phyloP scores from a whole-genome alignment of 2,888 invertebrate genomes.

The Temnothorax ravouxi region DNA sequence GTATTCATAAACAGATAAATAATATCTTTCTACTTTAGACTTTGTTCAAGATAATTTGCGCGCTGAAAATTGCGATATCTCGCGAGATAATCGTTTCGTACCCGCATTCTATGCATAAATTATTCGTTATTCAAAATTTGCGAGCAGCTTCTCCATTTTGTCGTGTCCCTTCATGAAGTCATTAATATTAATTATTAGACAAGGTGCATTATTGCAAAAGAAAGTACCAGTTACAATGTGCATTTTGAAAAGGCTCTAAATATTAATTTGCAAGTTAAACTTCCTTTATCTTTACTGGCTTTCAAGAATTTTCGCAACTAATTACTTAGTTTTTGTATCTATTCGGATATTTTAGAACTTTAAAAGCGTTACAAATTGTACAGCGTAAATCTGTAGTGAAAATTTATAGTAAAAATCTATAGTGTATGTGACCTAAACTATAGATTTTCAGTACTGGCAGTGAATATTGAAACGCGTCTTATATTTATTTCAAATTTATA shows the following conservation, averaged over 20 bases:
- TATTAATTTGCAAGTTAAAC: conserved; percentile 1
- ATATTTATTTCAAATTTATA: not conserved
- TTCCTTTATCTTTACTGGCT: not conserved
- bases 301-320: not conserved
- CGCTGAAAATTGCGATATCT: conserved; percentile 23
- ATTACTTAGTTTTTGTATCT: not conserved
- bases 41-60: conserved; percentile 14
- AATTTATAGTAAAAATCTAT: no score
- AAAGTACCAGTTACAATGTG: not conserved
- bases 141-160: not conserved
- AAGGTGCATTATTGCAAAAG: not conserved
- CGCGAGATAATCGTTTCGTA: conserved; percentile 25
- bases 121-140: not conserved
- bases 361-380: no score
- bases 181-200: not conserved
- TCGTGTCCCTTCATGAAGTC: not conserved
- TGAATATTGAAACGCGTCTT: no score
- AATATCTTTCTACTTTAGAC: conserved; percentile 42
- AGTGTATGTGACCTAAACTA: no score
- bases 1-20: conserved; percentile 10
- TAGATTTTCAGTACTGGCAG: no score
- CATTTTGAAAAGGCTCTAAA: not conserved
- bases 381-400: no score
- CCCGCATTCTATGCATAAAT: not conserved
- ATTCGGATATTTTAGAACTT: not conserved